phyloP scores from a whole-genome alignment of 2,888 invertebrate species.

The Podabrus alpinus region DNA sequence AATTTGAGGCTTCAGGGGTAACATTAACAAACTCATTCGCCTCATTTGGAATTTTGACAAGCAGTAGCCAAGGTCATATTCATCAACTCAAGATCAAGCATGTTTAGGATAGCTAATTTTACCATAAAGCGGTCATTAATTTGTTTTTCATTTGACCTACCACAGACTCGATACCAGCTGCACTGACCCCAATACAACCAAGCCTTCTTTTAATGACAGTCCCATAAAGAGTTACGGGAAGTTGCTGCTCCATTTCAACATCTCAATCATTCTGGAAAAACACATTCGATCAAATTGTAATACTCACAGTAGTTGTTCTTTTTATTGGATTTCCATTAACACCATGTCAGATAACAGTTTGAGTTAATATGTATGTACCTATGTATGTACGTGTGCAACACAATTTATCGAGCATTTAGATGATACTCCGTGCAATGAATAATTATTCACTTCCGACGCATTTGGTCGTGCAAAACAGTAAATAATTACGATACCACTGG shows the following conservation, averaged over 20 bases:
- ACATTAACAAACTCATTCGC: no score
- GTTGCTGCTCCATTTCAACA: no score
- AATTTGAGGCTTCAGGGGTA: no score
- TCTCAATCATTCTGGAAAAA: no score
- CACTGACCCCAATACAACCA: neutral
- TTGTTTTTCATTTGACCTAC: no score
- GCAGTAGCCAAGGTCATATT: no score
- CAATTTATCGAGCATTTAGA: slow-evolving; percentile 6
- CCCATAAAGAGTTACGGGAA: no score
- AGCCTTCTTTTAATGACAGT: no score
- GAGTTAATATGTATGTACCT: neutral
- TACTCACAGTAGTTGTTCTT: neutral
- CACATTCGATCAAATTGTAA: neutral
- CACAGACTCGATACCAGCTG: neutral
- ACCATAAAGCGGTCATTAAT: no score
- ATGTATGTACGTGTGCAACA: neutral
- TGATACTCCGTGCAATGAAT: slow-evolving; percentile 5
- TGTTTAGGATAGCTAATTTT: no score
- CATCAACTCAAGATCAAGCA: no score
- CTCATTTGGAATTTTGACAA: no score
- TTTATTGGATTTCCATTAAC: neutral
- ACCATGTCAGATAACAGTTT: neutral
- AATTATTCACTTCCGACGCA: slow-evolving; percentile 12
- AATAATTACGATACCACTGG: slow-evolving; percentile 7
- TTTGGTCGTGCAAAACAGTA: slow-evolving; percentile 6